These are phyloP conservation scores for Holacanthus passer DNA, from an alignment of 2,113 vertebrate species.

Conservation along the genomic window DNA sequence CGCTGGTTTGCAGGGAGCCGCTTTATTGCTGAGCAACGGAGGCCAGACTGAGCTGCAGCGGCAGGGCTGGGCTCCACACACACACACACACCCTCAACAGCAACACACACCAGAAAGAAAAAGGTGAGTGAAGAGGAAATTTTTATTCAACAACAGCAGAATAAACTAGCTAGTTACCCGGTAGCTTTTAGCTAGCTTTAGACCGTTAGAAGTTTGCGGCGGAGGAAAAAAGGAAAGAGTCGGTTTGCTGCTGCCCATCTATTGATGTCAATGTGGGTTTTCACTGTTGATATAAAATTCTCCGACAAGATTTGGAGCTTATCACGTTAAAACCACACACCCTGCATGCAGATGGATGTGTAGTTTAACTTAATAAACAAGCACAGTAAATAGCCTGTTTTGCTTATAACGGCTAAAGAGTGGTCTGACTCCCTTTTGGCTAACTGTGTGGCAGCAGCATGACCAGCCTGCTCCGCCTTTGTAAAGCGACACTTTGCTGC, in stretches of 20 bases:
- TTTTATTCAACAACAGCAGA: neutral
- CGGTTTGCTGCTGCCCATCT: conserved; percentile 33
- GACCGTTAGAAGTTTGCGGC: conserved; percentile 50
- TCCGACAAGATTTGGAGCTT: neutral
- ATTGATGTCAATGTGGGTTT: conserved; percentile 34
- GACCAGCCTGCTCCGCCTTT: conserved; percentile 64
- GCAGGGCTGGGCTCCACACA: conserved; percentile 68
- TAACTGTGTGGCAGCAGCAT: conserved; percentile 64
- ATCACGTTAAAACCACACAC: neutral
- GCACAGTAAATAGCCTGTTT: neutral
- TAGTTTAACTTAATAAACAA: neutral
- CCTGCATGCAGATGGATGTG: neutral
- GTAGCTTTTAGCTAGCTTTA: neutral
- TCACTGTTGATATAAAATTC: neutral
- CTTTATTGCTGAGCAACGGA: conserved; percentile 70
- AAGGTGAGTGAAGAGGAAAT: conserved; percentile 56
- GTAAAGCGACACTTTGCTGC: conserved; percentile 36
- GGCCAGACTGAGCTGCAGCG: conserved; percentile 53
- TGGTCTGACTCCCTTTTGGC: conserved; percentile 51
- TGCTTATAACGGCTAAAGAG: conserved; percentile 29
- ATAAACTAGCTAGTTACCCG: no score
- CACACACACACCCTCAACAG: conserved; percentile 38
- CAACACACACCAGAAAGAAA: conserved; percentile 31
- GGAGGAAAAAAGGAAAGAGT: conserved; percentile 18
- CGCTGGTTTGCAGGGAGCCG: conserved; percentile 50